Conservation (phyloP, 2,113 vertebrate species). For the Hemichromis elongatus region DNA sequence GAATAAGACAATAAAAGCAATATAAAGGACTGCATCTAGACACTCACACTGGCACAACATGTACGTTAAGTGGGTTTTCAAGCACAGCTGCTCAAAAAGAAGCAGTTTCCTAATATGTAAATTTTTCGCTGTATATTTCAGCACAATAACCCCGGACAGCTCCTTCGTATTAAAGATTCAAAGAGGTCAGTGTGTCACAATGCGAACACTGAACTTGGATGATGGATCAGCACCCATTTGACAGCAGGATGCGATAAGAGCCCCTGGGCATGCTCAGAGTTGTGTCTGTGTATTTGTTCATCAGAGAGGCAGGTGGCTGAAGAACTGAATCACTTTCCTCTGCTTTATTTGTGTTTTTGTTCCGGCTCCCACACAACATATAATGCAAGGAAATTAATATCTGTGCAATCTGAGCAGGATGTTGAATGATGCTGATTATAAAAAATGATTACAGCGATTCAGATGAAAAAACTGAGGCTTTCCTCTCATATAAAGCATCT, state of each 20-base stretch:
- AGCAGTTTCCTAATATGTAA: neutral
- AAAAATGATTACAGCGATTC: neutral
- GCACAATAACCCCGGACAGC: neutral
- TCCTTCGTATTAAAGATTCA: constrained; percentile 20
- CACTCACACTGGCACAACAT: neutral
- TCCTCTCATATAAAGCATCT: neutral
- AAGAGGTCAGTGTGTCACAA: constrained; percentile 45
- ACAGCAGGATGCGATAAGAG: constrained; percentile 50
- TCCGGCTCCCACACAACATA: neutral
- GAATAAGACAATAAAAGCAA: neutral
- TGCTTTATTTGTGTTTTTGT: neutral
- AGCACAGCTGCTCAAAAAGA: neutral
- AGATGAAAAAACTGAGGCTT: neutral
- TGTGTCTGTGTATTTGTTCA: constrained; percentile 30
- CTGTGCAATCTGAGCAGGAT: neutral
- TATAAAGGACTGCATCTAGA: neutral
- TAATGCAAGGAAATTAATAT: neutral
- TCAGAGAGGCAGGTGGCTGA: constrained; percentile 19
- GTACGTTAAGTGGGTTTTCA: neutral
- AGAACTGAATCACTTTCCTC: neutral
- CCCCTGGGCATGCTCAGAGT: constrained; percentile 35
- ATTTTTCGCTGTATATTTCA: neutral
- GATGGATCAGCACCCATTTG: constrained; percentile 46
- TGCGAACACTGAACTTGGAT: constrained; percentile 40
- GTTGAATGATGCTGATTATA: neutral